Percentiles rank a stretch among this genome's conserved stretches.
These are phyloP conservation scores for Hippocampus zosterae DNA, from an alignment of 2,113 vertebrate species.

Conservation along the genomic window DNA sequence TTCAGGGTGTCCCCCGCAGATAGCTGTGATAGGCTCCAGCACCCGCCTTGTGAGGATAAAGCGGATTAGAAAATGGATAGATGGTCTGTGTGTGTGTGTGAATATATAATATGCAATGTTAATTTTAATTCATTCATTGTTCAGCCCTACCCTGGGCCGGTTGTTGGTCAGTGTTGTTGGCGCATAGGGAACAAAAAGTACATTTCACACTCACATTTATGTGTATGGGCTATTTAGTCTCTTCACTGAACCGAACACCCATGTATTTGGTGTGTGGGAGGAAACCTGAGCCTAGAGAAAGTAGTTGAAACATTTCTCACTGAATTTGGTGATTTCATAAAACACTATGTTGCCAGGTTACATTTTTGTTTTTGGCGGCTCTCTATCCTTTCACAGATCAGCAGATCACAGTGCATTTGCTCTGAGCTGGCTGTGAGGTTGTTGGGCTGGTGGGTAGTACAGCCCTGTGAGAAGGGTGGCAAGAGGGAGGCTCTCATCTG, in stretches of 20 bases:
- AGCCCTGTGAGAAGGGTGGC: slow-evolving; percentile 15
- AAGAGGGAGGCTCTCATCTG: slow-evolving; percentile 42
- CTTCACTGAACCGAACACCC: not conserved
- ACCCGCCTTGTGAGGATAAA: too few relatives aligned
- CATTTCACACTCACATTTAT: not conserved
- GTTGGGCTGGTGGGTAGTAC: slow-evolving; percentile 25
- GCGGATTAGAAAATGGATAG: too few relatives aligned
- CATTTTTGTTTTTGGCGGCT: not conserved
- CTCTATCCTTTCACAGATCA: slow-evolving; percentile 31
- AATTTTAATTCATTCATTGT: too few relatives aligned
- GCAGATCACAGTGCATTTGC: slow-evolving; percentile 28
- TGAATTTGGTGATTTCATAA: not conserved
- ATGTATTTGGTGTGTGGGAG: not conserved
- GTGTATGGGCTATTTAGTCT: not conserved
- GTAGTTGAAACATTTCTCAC: not conserved
- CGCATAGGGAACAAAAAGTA: too few relatives aligned
- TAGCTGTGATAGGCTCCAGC: too few relatives aligned
- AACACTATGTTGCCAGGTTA: not conserved
- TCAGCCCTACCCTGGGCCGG: too few relatives aligned
- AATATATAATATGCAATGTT: too few relatives aligned
- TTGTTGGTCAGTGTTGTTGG: too few relatives aligned
- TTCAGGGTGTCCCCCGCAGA: too few relatives aligned
- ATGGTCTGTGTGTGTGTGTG: too few relatives aligned
- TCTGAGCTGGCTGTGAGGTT: slow-evolving; percentile 39
- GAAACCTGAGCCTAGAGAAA: not conserved